Evolutionary conservation across 2,888 invertebrate genomes (phyloP).

Genomic region (Chrysodeixis includens): DNA sequence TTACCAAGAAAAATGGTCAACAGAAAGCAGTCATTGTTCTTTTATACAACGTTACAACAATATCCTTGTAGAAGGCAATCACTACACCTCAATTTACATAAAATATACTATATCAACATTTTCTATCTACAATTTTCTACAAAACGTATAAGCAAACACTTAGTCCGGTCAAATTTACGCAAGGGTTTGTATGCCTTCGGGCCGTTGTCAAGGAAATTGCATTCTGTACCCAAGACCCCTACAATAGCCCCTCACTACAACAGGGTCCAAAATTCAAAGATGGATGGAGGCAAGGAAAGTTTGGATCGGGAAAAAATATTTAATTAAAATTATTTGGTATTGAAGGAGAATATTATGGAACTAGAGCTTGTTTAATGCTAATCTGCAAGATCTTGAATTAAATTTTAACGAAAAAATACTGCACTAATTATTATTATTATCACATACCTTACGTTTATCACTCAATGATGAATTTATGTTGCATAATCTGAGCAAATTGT

Average conservation of each 20-base stretch:
- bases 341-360: too few species aligned
- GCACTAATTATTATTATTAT: too few species aligned
- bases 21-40: too few species aligned
- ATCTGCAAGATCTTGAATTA: too few species aligned
- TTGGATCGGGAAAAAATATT: constrained; percentile 7
- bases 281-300: constrained; percentile 48
- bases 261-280: constrained; percentile 61
- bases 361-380: too few species aligned
- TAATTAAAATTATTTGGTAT: not conserved
- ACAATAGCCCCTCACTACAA: constrained; percentile 49
- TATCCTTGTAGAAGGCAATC: not conserved
- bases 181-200: constrained; percentile 66
- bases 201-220: constrained; percentile 83
- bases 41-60: too few species aligned
- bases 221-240: constrained; percentile 74
- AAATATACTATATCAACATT: not conserved
- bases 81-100: not conserved
- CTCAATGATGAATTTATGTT: too few species aligned
- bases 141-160: constrained; percentile 61
- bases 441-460: too few species aligned
- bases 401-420: too few species aligned
- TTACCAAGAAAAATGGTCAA: too few species aligned
- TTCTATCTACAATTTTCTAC: constrained; percentile 18
- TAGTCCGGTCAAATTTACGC: constrained; percentile 67
- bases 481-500: too few species aligned